phyloP scores from a whole-genome alignment of 2,113 vertebrate species.

The Daboia siamensis region DNA sequence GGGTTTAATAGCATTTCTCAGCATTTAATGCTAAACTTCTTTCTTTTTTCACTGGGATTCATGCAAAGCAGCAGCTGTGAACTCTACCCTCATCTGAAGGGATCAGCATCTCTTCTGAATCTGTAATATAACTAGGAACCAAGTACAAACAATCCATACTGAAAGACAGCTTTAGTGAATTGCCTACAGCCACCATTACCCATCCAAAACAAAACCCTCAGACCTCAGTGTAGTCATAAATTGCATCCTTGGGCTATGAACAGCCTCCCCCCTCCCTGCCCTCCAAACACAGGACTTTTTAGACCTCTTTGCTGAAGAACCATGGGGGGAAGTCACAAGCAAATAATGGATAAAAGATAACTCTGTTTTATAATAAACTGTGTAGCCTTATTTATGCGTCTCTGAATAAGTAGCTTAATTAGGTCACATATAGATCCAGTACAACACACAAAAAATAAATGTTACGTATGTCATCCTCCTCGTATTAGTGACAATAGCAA shows the following conservation, averaged over 20 bases:
- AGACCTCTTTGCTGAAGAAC: background rate
- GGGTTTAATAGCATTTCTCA: constrained; percentile 31
- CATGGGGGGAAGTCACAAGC: background rate
- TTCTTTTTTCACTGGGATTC: constrained; percentile 3
- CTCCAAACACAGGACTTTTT: background rate
- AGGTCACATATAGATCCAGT: background rate
- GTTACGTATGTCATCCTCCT: too few relatives aligned
- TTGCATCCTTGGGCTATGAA: background rate
- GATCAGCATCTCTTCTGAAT: constrained; percentile 40
- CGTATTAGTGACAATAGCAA: background rate
- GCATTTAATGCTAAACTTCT: constrained; percentile 21
- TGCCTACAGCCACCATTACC: constrained; percentile 25
- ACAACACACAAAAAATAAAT: background rate
- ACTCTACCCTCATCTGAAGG: constrained; percentile 30
- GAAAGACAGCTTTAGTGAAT: constrained; percentile 8
- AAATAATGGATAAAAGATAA: background rate
- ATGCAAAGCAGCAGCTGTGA: constrained; percentile 40
- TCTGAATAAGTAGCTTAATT: background rate
- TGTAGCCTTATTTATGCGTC: background rate
- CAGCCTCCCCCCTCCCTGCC: background rate
- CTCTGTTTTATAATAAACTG: background rate
- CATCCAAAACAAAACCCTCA: constrained; percentile 19
- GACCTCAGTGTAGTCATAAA: background rate
- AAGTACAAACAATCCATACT: constrained; percentile 19
- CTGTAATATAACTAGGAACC: constrained; percentile 32